Evolutionary conservation across 1,140 invertebrate genomes (phyloP).

Genomic region (Bombus breviceps): DNA sequence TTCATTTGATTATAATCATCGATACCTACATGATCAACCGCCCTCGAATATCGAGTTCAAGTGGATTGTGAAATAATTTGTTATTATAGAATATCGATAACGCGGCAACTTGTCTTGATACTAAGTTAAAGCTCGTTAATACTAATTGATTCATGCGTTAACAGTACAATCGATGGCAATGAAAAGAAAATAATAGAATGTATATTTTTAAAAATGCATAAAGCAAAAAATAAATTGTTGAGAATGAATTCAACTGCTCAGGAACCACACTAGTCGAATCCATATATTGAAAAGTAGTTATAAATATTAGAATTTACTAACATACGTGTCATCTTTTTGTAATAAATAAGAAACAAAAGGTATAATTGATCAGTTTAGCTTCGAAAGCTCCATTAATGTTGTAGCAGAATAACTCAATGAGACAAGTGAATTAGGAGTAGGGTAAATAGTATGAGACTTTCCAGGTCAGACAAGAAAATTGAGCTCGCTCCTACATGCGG

Average conservation of each 20-base stretch:
- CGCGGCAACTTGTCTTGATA: background rate
- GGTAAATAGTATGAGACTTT: background rate
- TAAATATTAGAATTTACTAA: too few species aligned
- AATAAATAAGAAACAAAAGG: background rate
- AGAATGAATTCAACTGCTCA: background rate
- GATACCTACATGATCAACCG: background rate
- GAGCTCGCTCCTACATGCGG: background rate
- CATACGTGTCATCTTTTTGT: too few species aligned
- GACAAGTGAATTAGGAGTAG: background rate
- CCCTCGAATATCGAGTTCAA: background rate
- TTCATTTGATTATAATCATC: conserved; percentile 18
- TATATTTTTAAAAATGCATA: background rate
- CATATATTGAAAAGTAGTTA: too few species aligned
- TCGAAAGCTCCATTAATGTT: background rate
- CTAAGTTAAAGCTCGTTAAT: background rate
- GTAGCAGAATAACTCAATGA: background rate
- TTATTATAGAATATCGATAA: background rate
- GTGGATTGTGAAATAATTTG: conserved; percentile 10
- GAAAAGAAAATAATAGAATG: background rate
- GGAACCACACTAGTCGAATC: background rate
- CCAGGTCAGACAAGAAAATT: background rate
- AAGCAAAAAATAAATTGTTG: background rate
- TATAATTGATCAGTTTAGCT: background rate
- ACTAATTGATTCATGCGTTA: too few species aligned
- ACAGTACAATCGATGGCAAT: background rate